Percentiles rank a stretch among this genome's conserved stretches.
These are phyloP conservation scores for Muscina levida DNA, from an alignment of 2,888 invertebrate species.

Conservation along the genomic window DNA sequence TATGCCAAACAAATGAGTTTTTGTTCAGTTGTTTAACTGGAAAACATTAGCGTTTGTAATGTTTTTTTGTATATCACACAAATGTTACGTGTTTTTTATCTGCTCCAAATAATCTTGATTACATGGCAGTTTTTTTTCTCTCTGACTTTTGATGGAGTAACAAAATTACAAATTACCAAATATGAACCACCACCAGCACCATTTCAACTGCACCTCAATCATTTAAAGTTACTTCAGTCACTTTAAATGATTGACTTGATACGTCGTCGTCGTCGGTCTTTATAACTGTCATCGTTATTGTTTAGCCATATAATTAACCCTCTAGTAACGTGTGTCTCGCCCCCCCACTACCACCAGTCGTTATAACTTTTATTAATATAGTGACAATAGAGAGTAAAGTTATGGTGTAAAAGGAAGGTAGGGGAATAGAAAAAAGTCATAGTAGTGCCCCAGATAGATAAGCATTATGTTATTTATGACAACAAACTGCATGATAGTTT, in stretches of 20 bases:
- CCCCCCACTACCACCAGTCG: conserved; percentile 10
- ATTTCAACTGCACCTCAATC: conserved; percentile 28
- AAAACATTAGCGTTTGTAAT: conserved; percentile 18
- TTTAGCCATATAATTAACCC: conserved; percentile 54
- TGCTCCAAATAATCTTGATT: conserved; percentile 52
- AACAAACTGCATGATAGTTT: background rate
- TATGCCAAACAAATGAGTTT: background rate
- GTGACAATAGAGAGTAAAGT: conserved; percentile 31
- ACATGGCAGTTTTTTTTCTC: conserved; percentile 27
- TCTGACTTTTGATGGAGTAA: conserved; percentile 15
- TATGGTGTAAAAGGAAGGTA: too few relatives aligned
- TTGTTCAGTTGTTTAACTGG: background rate
- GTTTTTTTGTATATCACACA: conserved; percentile 1
- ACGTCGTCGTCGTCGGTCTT: conserved; percentile 6
- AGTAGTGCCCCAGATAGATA: conserved; percentile 51
- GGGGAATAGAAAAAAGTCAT: too few relatives aligned
- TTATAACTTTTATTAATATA: background rate
- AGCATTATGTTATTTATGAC: conserved; percentile 26
- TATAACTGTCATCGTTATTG: conserved; percentile 33
- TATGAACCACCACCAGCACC: too few relatives aligned
- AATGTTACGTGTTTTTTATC: conserved; percentile 44
- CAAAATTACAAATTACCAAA: conserved; percentile 51
- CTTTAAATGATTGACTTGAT: conserved; percentile 32
- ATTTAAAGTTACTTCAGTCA: conserved; percentile 39
- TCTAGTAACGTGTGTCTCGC: conserved; percentile 26